Evolutionary conservation across 2,888 invertebrate species (phyloP), one percentile per base, ranked within the genome.

Genomic region (Catocala fraxini): DNA sequence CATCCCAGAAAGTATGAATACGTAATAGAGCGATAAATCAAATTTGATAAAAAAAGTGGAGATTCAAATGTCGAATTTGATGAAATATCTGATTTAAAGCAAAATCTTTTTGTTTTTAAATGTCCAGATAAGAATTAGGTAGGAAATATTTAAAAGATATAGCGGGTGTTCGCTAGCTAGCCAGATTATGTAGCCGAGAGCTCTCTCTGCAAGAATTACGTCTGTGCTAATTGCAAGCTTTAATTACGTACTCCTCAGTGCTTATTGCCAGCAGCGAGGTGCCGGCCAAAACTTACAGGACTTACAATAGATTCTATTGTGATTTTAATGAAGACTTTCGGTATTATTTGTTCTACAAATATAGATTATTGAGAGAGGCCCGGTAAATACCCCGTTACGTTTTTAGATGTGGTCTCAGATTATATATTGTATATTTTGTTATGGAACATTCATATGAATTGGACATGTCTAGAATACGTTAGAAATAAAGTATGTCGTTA

Each of bases 211-310:
- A 71, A 72, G 70, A 81, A 68, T 79, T 76, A 82, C 73, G 67
- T 69, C 71, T 68, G 73, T 76, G 75, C 77, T 82, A 81, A 83
- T 84, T 83, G 80, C 71, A 70, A 72, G 71, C 72, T 80, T 78
- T 81, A 79, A 81, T 83, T 80, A 77, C 73, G 71, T 71, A 64
- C 70, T 73, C 71, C 56, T 56, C 65, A 53, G 65, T 68, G 75
- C 70, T 73, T 70, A 66, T 60, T 66, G 71, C 64, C 63, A 56
- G 53, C 47, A 72, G 62, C 61, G 48, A 60, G 63, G 68, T 75
- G 73, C 66, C 63, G 65, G 66, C 56, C 46, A 39, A 41, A 55
- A 61, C 63, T 63, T 68, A 69, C 63, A 71, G 65, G 56, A n/a
- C 63, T 57, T 71, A 76, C 61, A 76, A 68, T 67, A 69, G 61